A percentile compares a stretch with the other conserved stretches of the same genome.
phyloP scores from a whole-genome alignment of 2,797 vertebrate genomes.

The Chrosomus eos region DNA sequence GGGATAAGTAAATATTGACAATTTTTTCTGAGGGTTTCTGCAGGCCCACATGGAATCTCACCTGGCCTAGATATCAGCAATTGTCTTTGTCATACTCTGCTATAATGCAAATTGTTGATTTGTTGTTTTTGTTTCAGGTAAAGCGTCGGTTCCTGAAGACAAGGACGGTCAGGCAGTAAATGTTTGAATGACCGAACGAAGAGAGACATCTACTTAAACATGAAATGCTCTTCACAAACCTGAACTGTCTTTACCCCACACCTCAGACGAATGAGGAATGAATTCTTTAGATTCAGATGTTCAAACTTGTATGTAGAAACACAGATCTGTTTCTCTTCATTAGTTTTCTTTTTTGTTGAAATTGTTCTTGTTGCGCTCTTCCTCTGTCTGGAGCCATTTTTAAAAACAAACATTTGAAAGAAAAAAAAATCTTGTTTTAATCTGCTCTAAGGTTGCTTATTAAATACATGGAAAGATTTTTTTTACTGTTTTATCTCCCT shows the following conservation, averaged over 20 bases:
- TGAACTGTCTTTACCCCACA: constrained; percentile 43
- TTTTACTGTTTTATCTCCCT: constrained; percentile 73
- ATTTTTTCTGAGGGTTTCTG: background rate
- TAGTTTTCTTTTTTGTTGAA: constrained; percentile 69
- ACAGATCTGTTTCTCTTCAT: constrained; percentile 63
- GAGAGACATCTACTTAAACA: constrained; percentile 78
- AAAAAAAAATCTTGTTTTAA: constrained; percentile 77
- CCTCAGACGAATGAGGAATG: constrained; percentile 68
- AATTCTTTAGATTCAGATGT: constrained; percentile 82
- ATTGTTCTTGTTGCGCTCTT: constrained; percentile 82
- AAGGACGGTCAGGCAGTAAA: constrained; percentile 55
- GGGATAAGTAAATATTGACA: background rate
- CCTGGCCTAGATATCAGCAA: background rate
- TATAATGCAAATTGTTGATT: background rate
- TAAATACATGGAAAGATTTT: constrained; percentile 79
- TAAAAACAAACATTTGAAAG: constrained; percentile 67
- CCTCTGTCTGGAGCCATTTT: constrained; percentile 81
- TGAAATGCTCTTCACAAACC: constrained; percentile 80
- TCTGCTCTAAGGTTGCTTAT: constrained; percentile 80
- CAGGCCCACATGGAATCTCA: background rate
- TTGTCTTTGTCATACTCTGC: background rate
- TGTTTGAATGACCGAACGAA: constrained; percentile 74
- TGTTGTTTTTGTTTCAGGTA: constrained; percentile 80
- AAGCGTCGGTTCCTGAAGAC: constrained; percentile 78
- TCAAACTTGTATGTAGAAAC: constrained; percentile 78